phyloP scores from a whole-genome alignment of 1,140 invertebrate species.

The Platyscapa corneri region DNA sequence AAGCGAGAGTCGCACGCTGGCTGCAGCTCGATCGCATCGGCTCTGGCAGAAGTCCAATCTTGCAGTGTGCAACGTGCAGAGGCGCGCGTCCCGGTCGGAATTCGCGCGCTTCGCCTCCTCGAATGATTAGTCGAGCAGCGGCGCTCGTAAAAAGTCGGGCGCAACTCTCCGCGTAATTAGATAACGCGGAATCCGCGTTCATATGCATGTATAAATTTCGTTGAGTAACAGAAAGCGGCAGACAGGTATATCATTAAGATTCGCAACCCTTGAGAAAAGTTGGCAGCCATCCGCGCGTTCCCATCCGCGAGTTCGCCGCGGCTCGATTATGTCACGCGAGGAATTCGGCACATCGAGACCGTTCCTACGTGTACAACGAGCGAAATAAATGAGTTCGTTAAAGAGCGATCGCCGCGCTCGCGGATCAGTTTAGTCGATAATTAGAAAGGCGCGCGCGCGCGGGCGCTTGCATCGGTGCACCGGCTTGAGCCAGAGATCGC shows the following conservation, averaged over 20 bases:
- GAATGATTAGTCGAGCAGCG: slow-evolving; percentile 9
- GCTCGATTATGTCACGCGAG: neutral
- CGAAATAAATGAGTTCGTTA: neutral
- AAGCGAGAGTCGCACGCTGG: too few relatives aligned
- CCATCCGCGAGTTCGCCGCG: neutral
- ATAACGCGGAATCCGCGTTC: neutral
- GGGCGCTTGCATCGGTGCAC: too few relatives aligned
- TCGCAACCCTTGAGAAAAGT: neutral
- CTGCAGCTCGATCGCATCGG: neutral
- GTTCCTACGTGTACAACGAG: neutral
- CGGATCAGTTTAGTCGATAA: neutral
- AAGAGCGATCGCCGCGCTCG: neutral
- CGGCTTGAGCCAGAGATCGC: too few relatives aligned
- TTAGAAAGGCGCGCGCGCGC: slow-evolving; percentile 18
- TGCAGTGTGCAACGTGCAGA: neutral
- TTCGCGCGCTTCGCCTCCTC: neutral
- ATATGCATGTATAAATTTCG: neutral
- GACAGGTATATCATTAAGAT: slow-evolving; percentile 6
- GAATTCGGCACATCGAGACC: neutral
- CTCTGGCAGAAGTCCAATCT: slow-evolving; percentile 14
- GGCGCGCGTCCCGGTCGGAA: neutral
- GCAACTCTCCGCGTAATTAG: neutral
- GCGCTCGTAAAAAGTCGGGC: neutral
- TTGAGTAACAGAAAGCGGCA: neutral
- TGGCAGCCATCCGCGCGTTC: too few relatives aligned